A percentile compares a stretch with the other conserved stretches of the same genome.
Conservation (phyloP, 2,888 invertebrate genomes). For the Augiades crinisus region DNA sequence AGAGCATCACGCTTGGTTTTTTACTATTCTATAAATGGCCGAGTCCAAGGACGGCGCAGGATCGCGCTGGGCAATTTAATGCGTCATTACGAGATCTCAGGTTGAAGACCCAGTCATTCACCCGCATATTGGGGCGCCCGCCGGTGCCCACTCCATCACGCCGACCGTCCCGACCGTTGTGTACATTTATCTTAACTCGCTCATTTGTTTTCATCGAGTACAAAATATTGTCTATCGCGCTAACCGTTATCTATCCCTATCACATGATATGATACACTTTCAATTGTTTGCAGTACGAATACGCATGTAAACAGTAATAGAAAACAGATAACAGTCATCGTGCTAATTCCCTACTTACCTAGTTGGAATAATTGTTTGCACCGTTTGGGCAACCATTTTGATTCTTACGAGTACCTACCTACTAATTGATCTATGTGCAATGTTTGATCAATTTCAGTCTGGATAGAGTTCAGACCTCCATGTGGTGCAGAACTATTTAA, state of each 20-base stretch:
- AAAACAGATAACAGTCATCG: slow-evolving; percentile 6
- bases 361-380: too few species aligned
- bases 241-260: background rate
- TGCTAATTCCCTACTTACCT: too few species aligned
- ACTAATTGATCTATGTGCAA: background rate
- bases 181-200: background rate
- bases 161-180: too few species aligned
- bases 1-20: slow-evolving; percentile 20
- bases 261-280: slow-evolving; percentile 27
- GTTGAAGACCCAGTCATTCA: slow-evolving; percentile 55
- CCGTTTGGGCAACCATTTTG: too few species aligned
- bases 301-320: slow-evolving; percentile 6
- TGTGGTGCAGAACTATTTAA: too few species aligned
- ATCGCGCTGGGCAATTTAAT: slow-evolving; percentile 38
- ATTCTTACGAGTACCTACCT: slow-evolving; percentile 3
- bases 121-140: slow-evolving; percentile 32
- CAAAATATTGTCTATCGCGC: background rate
- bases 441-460: too few species aligned
- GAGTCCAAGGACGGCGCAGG: slow-evolving; percentile 42
- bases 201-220: background rate
- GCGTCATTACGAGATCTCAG: slow-evolving; percentile 45
- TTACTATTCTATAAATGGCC: slow-evolving; percentile 33
- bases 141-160: slow-evolving; percentile 9
- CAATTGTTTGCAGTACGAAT: slow-evolving; percentile 13
- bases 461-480: too few species aligned